Conservation (phyloP, 2,113 vertebrate genomes). For the Odontesthes bonariensis region DNA sequence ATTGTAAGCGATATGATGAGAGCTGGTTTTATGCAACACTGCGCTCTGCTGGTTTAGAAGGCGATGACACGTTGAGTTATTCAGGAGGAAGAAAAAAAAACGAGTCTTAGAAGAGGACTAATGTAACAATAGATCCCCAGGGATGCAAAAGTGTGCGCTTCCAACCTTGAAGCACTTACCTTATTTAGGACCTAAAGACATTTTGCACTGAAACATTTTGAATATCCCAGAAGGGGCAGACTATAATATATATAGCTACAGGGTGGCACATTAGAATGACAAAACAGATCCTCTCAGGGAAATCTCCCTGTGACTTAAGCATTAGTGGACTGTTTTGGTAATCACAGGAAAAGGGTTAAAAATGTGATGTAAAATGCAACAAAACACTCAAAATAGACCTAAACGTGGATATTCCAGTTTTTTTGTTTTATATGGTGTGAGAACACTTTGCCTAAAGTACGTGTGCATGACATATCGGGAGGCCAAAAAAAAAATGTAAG, state of each 20-base stretch:
- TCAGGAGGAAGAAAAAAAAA: background rate
- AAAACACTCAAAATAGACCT: conserved; percentile 31
- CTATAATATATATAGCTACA: conserved; percentile 85
- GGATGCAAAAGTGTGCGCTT: conserved; percentile 58
- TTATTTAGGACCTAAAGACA: conserved; percentile 84
- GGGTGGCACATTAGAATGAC: conserved; percentile 79
- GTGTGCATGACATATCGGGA: conserved; percentile 45
- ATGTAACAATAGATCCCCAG: conserved; percentile 62
- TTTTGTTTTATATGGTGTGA: conserved; percentile 35
- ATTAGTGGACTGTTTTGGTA: conserved; percentile 20
- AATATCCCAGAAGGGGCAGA: conserved; percentile 85
- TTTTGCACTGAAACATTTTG: conserved; percentile 85
- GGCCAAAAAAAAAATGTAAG: conserved; percentile 37
- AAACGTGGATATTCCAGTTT: background rate
- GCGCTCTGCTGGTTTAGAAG: conserved; percentile 78
- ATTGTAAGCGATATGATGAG: conserved; percentile 64
- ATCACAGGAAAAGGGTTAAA: conserved; percentile 30
- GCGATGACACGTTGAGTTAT: conserved; percentile 31
- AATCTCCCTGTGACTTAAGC: conserved; percentile 61
- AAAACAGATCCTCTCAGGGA: conserved; percentile 70
- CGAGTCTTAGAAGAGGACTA: conserved; percentile 56
- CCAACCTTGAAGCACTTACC: conserved; percentile 83
- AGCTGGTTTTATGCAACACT: conserved; percentile 81
- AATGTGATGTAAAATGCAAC: conserved; percentile 11
- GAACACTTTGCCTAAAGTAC: conserved; percentile 40